phyloP scores from a whole-genome alignment of 2,888 invertebrate species.

The Cryptocephalus moraei region DNA sequence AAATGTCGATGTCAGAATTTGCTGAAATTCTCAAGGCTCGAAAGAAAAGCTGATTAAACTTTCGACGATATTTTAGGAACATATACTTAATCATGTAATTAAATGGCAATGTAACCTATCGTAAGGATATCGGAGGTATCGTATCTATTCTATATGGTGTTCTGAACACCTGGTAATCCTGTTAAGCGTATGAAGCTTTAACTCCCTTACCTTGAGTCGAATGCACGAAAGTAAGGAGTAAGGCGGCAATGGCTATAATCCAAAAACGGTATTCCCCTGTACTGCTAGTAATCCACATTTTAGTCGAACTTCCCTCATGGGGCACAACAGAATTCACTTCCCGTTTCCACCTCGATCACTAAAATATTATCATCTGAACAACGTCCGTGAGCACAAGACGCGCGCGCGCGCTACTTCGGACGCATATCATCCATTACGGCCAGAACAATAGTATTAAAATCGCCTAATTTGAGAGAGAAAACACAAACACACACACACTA shows the following conservation, averaged over 20 bases:
- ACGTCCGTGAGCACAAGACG: too few relatives aligned
- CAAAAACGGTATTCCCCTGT: slow-evolving; percentile 52
- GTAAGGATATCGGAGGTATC: too few relatives aligned
- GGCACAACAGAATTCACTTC: slow-evolving; percentile 30
- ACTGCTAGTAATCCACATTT: slow-evolving; percentile 59
- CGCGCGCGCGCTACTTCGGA: slow-evolving; percentile 22
- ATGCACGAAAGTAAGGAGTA: slow-evolving; percentile 42
- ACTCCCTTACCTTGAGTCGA: slow-evolving; percentile 47
- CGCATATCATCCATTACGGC: slow-evolving; percentile 17
- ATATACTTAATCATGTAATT: too few relatives aligned
- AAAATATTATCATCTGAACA: slow-evolving; percentile 25
- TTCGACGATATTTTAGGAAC: too few relatives aligned
- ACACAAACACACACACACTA: slow-evolving; percentile 3
- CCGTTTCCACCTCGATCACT: slow-evolving; percentile 38
- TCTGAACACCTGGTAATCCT: too few relatives aligned
- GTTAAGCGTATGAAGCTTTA: too few relatives aligned
- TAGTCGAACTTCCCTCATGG: slow-evolving; percentile 39
- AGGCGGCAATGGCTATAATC: slow-evolving; percentile 48
- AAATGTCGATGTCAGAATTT: too few relatives aligned
- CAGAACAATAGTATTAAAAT: slow-evolving; percentile 11
- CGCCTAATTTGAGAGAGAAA: too few relatives aligned
- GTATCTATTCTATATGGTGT: too few relatives aligned
- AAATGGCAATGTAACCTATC: too few relatives aligned
- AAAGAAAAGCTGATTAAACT: too few relatives aligned
- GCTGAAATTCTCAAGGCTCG: too few relatives aligned